Conservation (phyloP, 2,888 invertebrate species). For the Theretra japonica region DNA sequence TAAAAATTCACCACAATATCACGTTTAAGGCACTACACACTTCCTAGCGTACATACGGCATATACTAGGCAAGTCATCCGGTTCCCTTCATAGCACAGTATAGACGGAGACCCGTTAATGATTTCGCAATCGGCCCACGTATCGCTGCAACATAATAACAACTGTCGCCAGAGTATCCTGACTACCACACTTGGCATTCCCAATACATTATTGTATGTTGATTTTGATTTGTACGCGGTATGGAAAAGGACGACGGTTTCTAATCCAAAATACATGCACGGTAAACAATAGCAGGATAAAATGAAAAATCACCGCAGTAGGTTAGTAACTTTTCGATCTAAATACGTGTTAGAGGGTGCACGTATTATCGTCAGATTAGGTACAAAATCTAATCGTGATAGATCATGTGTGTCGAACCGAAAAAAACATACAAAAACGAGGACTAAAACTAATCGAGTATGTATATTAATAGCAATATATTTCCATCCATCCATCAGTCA, state of each 20-base stretch:
- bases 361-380: too few species aligned
- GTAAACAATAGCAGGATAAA: neutral
- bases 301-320: neutral
- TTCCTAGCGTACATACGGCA: neutral
- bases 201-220: constrained; percentile 19
- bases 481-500: too few species aligned
- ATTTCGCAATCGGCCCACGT: constrained; percentile 27
- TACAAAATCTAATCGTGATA: too few species aligned
- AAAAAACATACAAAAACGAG: too few species aligned
- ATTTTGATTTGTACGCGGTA: neutral
- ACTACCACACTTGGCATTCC: neutral
- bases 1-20: neutral
- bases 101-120: constrained; percentile 22
- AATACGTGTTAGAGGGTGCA: too few species aligned
- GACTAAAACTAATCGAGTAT: too few species aligned
- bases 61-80: constrained; percentile 1
- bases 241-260: neutral
- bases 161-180: constrained; percentile 19
- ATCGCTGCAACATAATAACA: constrained; percentile 20
- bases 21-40: neutral
- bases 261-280: neutral
- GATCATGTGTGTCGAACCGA: too few species aligned
- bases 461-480: too few species aligned
- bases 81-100: neutral
- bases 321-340: neutral